Evolutionary conservation across 2,797 vertebrate genomes (phyloP).

Genomic region (Mormyrops attenuatus): DNA sequence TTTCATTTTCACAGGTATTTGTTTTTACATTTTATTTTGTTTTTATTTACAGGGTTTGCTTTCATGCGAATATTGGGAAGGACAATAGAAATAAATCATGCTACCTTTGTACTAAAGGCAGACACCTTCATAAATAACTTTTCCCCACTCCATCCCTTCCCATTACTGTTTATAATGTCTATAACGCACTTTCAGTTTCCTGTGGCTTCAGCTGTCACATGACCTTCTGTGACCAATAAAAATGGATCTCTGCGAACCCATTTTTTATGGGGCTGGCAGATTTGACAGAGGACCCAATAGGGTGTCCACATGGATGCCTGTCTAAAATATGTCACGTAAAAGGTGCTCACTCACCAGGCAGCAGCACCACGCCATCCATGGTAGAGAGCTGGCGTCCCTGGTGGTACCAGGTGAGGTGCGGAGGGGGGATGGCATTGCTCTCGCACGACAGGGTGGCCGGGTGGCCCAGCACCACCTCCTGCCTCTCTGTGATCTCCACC

Average conservation of each 20-base stretch:
- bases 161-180: neutral
- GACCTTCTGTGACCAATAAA: neutral
- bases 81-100: neutral
- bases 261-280: neutral
- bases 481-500: conserved; percentile 62
- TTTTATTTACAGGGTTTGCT: neutral
- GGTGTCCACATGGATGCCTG: neutral
- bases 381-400: conserved; percentile 66
- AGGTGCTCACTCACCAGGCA: conserved; percentile 65
- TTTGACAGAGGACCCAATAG: neutral
- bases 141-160: neutral
- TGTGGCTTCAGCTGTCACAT: neutral
- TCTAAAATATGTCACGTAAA: neutral
- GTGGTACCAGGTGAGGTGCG: conserved; percentile 78
- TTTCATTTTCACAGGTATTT: neutral
- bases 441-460: conserved; percentile 76
- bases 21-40: neutral
- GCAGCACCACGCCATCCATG: conserved; percentile 55
- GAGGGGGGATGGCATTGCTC: conserved; percentile 74
- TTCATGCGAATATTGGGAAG: neutral
- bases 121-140: neutral
- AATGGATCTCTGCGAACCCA: neutral
- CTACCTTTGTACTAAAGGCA: neutral
- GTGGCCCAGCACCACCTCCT: conserved; percentile 68
- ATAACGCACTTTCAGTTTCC: neutral